phyloP scores from a whole-genome alignment of 2,113 vertebrate genomes.

The Podiceps cristatus region DNA sequence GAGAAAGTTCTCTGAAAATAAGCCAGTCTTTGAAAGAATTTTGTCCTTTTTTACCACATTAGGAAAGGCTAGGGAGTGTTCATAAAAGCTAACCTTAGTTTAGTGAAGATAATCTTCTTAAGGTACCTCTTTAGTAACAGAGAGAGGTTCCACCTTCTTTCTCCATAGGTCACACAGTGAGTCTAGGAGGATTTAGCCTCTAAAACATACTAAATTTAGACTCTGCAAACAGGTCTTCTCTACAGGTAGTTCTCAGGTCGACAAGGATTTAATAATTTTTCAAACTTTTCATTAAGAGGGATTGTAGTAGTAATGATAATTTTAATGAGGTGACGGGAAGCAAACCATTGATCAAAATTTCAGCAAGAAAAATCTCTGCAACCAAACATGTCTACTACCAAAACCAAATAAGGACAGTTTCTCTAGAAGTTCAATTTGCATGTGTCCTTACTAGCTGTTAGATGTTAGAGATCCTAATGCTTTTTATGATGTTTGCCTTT shows the following conservation, averaged over 20 bases:
- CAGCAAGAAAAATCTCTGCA: not conserved
- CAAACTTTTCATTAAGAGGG: not conserved
- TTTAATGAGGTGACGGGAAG: not conserved
- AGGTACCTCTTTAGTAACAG: not conserved
- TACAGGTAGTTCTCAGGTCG: not conserved
- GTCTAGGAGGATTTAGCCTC: not conserved
- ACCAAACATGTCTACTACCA: not conserved
- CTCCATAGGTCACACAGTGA: not conserved
- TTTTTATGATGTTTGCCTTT: slow-evolving; percentile 53
- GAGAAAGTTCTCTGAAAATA: not conserved
- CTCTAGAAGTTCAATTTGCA: slow-evolving; percentile 41
- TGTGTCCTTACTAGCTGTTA: slow-evolving; percentile 53
- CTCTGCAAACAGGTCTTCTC: not conserved
- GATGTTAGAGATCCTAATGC: slow-evolving; percentile 27
- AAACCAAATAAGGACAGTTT: slow-evolving; percentile 39
- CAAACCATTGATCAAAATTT: not conserved
- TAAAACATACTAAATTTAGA: not conserved
- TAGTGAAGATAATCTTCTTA: not conserved
- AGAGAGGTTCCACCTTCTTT: not conserved
- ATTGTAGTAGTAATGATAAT: not conserved
- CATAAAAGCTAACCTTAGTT: not conserved
- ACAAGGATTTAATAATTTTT: not conserved
- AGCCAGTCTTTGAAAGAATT: not conserved
- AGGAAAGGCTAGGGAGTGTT: not conserved
- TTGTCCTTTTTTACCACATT: not conserved